Percentiles rank a stretch among this genome's conserved stretches.
Conservation (phyloP, 2,797 vertebrate genomes). For the Tokudaia tokunoshimensis region DNA sequence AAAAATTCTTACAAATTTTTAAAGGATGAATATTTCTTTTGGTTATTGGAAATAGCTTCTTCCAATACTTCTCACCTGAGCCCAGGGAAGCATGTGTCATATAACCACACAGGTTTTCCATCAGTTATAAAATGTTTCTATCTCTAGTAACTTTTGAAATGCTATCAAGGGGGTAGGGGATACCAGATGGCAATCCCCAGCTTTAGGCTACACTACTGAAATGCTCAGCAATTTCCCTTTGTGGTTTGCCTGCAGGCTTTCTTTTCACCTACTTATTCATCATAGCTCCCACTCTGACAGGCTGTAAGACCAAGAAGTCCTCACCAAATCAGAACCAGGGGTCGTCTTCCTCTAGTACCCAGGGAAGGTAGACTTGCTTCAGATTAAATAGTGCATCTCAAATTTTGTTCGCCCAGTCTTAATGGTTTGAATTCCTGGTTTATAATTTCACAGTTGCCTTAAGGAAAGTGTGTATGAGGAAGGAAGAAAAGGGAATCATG, state of each 20-base stretch:
- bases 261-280: neutral
- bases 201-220: neutral
- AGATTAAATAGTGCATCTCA: neutral
- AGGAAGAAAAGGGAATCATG: neutral
- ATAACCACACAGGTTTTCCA: neutral
- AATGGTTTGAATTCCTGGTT: slow-evolving; percentile 49
- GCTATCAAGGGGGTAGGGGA: neutral
- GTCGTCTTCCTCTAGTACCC: neutral
- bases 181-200: neutral
- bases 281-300: neutral
- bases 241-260: slow-evolving; percentile 24
- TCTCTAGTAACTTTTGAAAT: slow-evolving; percentile 23
- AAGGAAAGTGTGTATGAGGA: neutral
- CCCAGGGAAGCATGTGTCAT: neutral
- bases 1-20: slow-evolving; percentile 19
- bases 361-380: slow-evolving; percentile 23
- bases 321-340: slow-evolving; percentile 11
- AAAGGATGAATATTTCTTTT: slow-evolving; percentile 20
- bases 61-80: slow-evolving; percentile 24
- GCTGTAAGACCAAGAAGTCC: neutral
- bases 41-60: slow-evolving; percentile 2
- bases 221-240: slow-evolving; percentile 41
- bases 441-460: slow-evolving; percentile 56
- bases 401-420: slow-evolving; percentile 49
- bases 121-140: slow-evolving; percentile 24